These are phyloP conservation scores for Himalopsyche tibetana DNA, from an alignment of 2,888 invertebrate species.

Conservation along the genomic window DNA sequence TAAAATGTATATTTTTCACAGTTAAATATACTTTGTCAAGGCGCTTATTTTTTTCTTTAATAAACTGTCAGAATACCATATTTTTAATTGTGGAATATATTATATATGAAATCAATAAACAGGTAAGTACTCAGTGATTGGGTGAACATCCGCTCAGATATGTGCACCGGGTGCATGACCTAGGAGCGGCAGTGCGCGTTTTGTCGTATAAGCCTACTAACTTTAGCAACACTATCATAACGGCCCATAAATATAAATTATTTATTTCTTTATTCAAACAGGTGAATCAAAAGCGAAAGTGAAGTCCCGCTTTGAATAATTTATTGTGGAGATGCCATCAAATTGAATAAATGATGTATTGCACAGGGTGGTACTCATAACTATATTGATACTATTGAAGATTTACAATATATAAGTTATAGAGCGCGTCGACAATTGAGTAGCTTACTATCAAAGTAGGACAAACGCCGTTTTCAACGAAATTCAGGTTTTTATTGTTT, in stretches of 20 bases:
- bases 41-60: too few relatives aligned
- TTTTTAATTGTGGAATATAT: too few relatives aligned
- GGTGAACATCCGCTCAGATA: slow-evolving; percentile 23
- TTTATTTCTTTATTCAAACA: neutral
- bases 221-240: neutral
- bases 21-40: too few relatives aligned
- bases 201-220: neutral
- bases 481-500: too few relatives aligned
- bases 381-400: too few relatives aligned
- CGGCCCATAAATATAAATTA: slow-evolving; percentile 23
- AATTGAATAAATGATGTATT: slow-evolving; percentile 32
- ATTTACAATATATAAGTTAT: too few relatives aligned
- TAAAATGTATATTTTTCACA: too few relatives aligned
- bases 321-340: neutral
- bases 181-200: neutral
- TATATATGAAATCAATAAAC: neutral
- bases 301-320: neutral
- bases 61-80: too few relatives aligned
- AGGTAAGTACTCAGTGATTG: neutral
- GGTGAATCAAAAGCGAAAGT: slow-evolving; percentile 40
- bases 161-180: slow-evolving; percentile 16
- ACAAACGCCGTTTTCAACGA: too few relatives aligned
- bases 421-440: too few relatives aligned
- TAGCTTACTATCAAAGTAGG: too few relatives aligned
- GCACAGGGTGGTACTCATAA: too few relatives aligned